phyloP scores from a whole-genome alignment of 2,113 vertebrate genomes.

The Centrocercus urophasianus region DNA sequence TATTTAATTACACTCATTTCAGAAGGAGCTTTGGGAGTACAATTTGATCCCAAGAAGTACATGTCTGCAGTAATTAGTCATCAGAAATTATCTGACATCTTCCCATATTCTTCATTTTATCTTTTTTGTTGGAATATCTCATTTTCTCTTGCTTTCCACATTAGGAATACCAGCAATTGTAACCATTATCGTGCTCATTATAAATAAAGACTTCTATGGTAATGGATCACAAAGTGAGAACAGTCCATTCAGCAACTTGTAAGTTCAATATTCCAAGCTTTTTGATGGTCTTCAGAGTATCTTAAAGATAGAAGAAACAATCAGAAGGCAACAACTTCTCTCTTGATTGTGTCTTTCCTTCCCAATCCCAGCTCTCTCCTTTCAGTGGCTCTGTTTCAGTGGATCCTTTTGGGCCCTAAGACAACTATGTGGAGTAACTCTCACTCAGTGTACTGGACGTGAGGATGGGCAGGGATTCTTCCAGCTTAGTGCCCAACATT shows the following conservation, averaged over 20 bases:
- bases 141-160: conserved; percentile 26
- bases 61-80: neutral
- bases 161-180: conserved; percentile 87
- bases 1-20: neutral
- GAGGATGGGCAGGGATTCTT: neutral
- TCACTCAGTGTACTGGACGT: neutral
- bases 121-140: neutral
- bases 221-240: neutral
- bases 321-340: neutral
- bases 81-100: neutral
- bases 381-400: neutral
- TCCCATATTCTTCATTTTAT: neutral
- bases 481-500: neutral
- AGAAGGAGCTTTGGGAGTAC: neutral
- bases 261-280: conserved; percentile 69
- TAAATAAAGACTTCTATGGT: conserved; percentile 84
- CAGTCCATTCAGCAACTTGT: conserved; percentile 76
- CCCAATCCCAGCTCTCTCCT: neutral
- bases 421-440: neutral
- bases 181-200: conserved; percentile 78
- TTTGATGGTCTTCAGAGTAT: neutral
- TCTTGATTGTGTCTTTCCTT: neutral
- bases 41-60: neutral
- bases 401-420: neutral
- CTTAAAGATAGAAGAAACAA: neutral